Base-by-base conservation (phyloP, 2,113 vertebrate genomes). In the Myanophis thanlyinensis region DNA sequence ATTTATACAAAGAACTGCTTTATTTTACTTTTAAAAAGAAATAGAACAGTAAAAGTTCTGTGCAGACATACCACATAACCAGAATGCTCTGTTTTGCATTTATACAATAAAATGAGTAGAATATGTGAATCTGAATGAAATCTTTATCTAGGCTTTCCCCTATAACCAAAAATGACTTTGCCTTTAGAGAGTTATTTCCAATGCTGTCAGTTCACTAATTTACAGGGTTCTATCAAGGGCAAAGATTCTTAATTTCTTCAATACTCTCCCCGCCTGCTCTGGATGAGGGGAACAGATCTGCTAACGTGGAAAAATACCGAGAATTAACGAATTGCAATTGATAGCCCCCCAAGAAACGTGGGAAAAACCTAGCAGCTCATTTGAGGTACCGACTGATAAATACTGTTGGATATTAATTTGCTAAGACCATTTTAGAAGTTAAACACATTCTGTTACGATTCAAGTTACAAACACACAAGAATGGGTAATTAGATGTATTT, bases 11-110 rank as follows among this genome's bases (percentile, higher is more conserved):
- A 91, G 20, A 87, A 94, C 47, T 27, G 8, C 44, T 23, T 12
- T 90, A 3, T 7, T 46, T 87, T 87, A 86, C 88, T 89, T 8
- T 62, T 93, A 40, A 51, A 95, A 25, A 92, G 88, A 9, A 52
- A 88, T 88, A 52, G 85, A 46, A 4, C 1, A 49, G 3, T 47
- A 92, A 94, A 48, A 92, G 13, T 1, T 86, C 15, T 93, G 40
- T 13, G 91, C 44, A 87, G 85, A 80, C 91, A 47, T 22, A 3
- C 18, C 90, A 93, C 59, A 0, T 22, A 88, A 6, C 0, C 15
- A n/a, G 84, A 88, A 62, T 90, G 89, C 91, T 90, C 40, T 90
- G 40, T 92, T 18, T 53, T 48, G 0, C 5, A 51, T 89, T 20
- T 91, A 87, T 88, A 40, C 13, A 18, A 15, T 10, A 93, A 51